These are phyloP conservation scores for Ariopsis seemanni DNA, from an alignment of 2,113 vertebrate species.

Conservation along the genomic window DNA sequence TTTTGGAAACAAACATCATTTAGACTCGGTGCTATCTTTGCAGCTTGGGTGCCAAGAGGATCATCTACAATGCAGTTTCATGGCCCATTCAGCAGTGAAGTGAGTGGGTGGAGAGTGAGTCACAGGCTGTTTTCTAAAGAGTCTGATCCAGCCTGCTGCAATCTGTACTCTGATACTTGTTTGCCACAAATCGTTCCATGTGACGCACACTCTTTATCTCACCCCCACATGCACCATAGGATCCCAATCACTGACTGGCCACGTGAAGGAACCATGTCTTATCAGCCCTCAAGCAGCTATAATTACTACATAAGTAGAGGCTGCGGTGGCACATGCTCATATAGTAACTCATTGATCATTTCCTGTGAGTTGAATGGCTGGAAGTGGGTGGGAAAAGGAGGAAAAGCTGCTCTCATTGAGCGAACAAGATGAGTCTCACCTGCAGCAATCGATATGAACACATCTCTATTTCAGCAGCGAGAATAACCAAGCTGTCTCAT, in stretches of 20 bases:
- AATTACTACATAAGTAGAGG: constrained; percentile 38
- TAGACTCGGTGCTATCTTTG: constrained; percentile 27
- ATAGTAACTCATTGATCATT: constrained; percentile 41
- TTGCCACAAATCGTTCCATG: constrained; percentile 28
- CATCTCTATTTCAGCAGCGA: constrained; percentile 29
- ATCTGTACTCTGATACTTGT: constrained; percentile 37
- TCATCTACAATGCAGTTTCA: constrained; percentile 32
- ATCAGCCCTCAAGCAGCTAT: constrained; percentile 33
- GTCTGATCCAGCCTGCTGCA: constrained; percentile 34
- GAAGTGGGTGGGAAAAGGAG: constrained; percentile 23
- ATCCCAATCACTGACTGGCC: constrained; percentile 8
- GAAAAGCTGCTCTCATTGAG: constrained; percentile 30
- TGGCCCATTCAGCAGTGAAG: constrained; percentile 23
- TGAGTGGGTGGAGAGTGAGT: constrained; percentile 42
- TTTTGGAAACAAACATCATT: constrained; percentile 9
- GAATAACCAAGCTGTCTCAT: not conserved
- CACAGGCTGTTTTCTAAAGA: constrained; percentile 22
- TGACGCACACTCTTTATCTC: constrained; percentile 42
- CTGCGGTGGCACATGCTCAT: constrained; percentile 7
- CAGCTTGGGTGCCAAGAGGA: not conserved
- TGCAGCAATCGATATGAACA: constrained; percentile 37
- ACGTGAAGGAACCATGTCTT: constrained; percentile 21
- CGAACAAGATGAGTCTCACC: constrained; percentile 31
- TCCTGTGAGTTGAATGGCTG: constrained; percentile 22
- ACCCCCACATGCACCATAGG: constrained; percentile 18